Evolutionary conservation across 2,113 vertebrate species (phyloP).

Genomic region (Pomatorhinus ruficollis): DNA sequence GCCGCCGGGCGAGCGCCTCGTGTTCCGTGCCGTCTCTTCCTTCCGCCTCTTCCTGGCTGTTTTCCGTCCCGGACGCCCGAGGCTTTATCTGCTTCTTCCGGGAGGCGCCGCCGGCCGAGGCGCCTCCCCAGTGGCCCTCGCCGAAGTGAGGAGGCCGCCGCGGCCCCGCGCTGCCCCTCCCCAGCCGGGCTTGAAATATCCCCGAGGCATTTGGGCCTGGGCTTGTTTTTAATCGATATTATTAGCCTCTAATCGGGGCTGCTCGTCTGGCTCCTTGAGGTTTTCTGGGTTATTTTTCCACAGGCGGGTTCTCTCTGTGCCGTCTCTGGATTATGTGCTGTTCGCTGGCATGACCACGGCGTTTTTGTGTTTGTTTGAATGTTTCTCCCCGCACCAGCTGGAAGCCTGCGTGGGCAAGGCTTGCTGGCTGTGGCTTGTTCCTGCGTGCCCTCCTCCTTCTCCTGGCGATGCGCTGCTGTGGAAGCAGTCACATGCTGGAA

Average conservation of each 20-base stretch:
- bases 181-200: fast-evolving
- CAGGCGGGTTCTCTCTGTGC: no score
- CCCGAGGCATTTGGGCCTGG: neutral
- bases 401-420: neutral
- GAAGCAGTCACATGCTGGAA: neutral
- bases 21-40: neutral
- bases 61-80: fast-evolving
- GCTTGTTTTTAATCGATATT: fast-evolving
- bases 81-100: neutral
- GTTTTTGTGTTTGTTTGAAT: neutral
- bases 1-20: neutral
- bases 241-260: no score
- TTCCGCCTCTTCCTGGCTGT: neutral
- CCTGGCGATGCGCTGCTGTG: neutral
- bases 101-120: neutral
- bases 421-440: neutral
- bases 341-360: neutral
- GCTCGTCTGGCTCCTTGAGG: neutral
- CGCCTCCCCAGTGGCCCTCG: fast-evolving
- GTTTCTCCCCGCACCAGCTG: neutral
- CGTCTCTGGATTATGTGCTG: neutral
- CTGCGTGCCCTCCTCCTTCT: neutral
- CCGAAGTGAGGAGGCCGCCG: fast-evolving
- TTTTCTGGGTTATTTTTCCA: neutral
- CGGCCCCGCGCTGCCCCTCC: neutral